Evolutionary conservation across 2,113 vertebrate species (phyloP).

Genomic region (Benthochromis sp.): DNA sequence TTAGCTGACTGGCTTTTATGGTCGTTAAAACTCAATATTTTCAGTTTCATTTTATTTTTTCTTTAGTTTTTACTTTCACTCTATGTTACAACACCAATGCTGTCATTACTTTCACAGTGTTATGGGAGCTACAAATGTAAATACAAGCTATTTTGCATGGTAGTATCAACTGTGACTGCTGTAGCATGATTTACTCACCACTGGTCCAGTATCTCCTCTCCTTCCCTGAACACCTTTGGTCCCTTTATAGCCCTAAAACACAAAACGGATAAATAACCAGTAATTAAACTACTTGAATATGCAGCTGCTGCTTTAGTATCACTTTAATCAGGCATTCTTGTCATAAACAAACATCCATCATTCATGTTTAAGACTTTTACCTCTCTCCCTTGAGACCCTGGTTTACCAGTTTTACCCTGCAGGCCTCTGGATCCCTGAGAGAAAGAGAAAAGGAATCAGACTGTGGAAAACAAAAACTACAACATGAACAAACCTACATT

Average conservation of each 20-base stretch:
- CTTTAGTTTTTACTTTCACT: not conserved
- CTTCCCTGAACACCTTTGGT: conserved; percentile 71
- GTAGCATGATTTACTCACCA: conserved; percentile 40
- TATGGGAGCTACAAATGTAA: not conserved
- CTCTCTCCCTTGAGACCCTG: conserved; percentile 72
- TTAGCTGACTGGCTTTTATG: not conserved
- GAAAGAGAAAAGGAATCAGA: not conserved
- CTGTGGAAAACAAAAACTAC: not conserved
- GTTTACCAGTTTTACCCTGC: conserved; percentile 63
- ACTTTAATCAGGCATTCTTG: not conserved
- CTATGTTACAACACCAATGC: not conserved
- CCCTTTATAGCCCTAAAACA: conserved; percentile 73
- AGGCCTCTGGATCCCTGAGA: conserved; percentile 68
- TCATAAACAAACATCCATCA: not conserved
- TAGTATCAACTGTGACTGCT: not conserved
- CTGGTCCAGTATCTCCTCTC: conserved; percentile 68
- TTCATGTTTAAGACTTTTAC: conserved; percentile 27
- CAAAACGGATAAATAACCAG: accelerated
- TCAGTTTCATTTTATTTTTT: not conserved
- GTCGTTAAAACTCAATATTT: not conserved
- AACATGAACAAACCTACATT: not conserved
- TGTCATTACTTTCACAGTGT: not conserved
- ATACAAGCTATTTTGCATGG: not conserved
- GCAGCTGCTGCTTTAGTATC: not conserved
- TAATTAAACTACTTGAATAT: not conserved